These are phyloP conservation scores for Brachyrhaphis roseni DNA, from an alignment of 2,797 vertebrate species.

Conservation along the genomic window DNA sequence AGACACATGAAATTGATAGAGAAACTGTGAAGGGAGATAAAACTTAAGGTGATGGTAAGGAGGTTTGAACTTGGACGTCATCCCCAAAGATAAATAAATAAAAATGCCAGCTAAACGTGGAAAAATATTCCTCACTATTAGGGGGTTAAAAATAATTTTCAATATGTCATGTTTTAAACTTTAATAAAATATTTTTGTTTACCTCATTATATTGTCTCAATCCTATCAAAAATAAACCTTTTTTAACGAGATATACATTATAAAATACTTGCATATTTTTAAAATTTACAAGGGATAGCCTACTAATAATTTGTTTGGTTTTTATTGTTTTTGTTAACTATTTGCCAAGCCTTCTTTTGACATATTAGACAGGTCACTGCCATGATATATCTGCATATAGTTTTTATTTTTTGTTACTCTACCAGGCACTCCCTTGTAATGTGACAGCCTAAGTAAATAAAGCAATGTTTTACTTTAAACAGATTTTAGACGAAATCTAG, in stretches of 20 bases:
- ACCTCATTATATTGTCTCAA: neutral
- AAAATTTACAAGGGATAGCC: too few relatives aligned
- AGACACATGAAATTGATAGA: neutral
- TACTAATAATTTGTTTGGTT: too few relatives aligned
- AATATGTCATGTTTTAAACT: neutral
- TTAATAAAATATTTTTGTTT: neutral
- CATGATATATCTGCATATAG: too few relatives aligned
- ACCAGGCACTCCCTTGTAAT: too few relatives aligned
- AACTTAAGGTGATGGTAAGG: neutral
- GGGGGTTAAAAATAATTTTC: neutral
- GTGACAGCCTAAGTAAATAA: too few relatives aligned
- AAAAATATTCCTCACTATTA: neutral
- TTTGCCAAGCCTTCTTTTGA: too few relatives aligned
- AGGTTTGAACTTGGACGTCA: neutral
- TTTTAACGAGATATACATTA: too few relatives aligned
- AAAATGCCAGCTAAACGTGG: neutral
- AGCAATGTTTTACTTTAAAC: too few relatives aligned
- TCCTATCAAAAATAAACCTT: neutral
- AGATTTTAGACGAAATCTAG: neutral
- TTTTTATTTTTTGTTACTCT: too few relatives aligned
- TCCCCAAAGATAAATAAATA: neutral
- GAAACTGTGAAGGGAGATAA: neutral
- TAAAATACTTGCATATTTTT: too few relatives aligned
- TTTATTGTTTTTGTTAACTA: too few relatives aligned
- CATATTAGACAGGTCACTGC: too few relatives aligned